Evolutionary conservation across 2,113 vertebrate genomes (phyloP), one percentile per base, ranked within the genome.

Genomic region (Ranitomeya imitator): DNA sequence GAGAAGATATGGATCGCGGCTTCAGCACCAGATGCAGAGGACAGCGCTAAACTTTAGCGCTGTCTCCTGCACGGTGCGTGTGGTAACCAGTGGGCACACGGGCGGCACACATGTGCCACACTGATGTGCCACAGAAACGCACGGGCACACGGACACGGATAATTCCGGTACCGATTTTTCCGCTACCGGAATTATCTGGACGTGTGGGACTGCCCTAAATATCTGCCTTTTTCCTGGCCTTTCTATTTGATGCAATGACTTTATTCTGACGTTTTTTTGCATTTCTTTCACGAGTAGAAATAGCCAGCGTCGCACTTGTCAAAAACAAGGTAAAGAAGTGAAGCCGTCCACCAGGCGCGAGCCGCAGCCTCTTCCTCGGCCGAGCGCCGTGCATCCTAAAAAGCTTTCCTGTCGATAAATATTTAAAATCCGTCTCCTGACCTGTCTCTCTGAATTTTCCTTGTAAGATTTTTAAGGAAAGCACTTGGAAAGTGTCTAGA

Each of bases 391-490:
- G 55, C 85, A 65, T 86, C 60, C 85, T 65, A 78, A 79, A 86
- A 65, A 79, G 85, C 85, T 86, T 79, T 78, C 31, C 76, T 79
- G 76, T 21, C 60, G 16, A 79, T 86, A 86, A 86, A 86, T 86
- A 86, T 86, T 86, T 86, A 86, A 86, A 79, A 55, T 67, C 60
- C 23, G 76, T 31, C 85, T 86, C 57, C 60, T 54, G 63, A 86
- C 55, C 74, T 78, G 37, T 86, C 85, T 86, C 74, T 86, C 45
- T 51, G 59, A 86, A 79, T 86, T 79, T 86, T 86, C 7, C 54
- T 77, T 76, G 45, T 52, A 54, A 65, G 37, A 52, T 77, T 45
- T 73, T 86, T 79, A 79, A 79, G n/a, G 76, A 67, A 60, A 79
- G 57, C 14, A 79, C 31, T 23, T 79, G 60, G 79, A 86, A 86